Conservation (phyloP, 2,113 vertebrate genomes). For the Sciurus niger region DNA sequence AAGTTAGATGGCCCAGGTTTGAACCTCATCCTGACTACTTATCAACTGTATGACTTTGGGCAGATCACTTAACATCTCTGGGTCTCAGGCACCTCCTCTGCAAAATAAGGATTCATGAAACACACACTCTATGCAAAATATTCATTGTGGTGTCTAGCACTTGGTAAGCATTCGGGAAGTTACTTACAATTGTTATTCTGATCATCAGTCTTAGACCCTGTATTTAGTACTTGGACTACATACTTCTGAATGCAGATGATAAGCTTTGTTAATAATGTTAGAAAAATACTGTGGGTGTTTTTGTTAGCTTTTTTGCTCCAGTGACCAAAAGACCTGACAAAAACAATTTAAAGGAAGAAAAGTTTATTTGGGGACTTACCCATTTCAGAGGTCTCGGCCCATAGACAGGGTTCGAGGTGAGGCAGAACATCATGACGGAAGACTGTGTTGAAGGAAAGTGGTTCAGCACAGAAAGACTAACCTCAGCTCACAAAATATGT, state of each 20-base stretch:
- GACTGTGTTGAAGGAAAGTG: too few species aligned
- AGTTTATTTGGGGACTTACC: too few species aligned
- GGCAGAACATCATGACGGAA: too few species aligned
- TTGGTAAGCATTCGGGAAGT: slow-evolving; percentile 22
- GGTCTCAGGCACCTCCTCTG: background rate
- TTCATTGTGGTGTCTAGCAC: background rate
- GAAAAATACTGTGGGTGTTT: background rate
- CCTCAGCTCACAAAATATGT: too few species aligned
- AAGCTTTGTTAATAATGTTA: background rate
- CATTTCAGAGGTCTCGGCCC: too few species aligned
- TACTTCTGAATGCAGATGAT: slow-evolving; percentile 41
- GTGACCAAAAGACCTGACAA: too few species aligned
- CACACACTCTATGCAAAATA: background rate
- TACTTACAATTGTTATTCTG: background rate
- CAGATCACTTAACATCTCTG: background rate
- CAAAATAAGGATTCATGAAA: background rate
- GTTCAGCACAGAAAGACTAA: too few species aligned
- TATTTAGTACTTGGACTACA: background rate
- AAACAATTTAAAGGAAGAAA: too few species aligned
- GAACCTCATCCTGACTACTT: background rate
- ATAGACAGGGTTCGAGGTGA: too few species aligned
- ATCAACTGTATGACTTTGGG: background rate
- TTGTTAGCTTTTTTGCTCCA: too few species aligned
- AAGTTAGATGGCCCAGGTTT: background rate
- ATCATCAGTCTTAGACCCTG: background rate